Evolutionary conservation across 2,797 vertebrate species (phyloP).

Genomic region (Pangasius krempfi): DNA sequence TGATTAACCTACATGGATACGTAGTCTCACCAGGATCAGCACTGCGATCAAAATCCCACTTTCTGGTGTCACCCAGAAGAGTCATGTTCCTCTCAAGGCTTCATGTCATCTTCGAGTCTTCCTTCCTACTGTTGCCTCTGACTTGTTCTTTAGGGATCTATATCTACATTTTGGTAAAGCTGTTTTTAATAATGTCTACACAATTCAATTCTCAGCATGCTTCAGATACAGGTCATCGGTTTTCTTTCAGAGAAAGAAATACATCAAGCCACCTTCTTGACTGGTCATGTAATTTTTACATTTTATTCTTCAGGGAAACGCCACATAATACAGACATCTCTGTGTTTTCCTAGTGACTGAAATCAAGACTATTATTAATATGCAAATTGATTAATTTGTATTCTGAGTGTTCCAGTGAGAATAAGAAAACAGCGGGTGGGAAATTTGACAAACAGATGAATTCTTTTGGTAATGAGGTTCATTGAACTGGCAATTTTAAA

Average conservation of each 20-base stretch:
- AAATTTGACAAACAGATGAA: slow-evolving; percentile 24
- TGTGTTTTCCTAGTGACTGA: background rate
- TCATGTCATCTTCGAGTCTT: no score
- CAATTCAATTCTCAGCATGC: background rate
- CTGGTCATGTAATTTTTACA: background rate
- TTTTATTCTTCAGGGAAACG: background rate
- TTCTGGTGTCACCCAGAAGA: background rate
- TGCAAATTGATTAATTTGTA: slow-evolving; percentile 40
- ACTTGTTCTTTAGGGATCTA: no score
- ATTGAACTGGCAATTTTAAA: slow-evolving; percentile 28
- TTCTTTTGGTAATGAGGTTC: slow-evolving; percentile 29
- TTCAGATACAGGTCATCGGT: background rate
- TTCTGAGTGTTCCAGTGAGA: slow-evolving; percentile 17
- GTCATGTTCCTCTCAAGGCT: no score
- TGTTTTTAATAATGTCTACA: background rate
- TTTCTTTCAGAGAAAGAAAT: background rate
- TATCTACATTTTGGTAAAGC: background rate
- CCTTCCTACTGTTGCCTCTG: no score
- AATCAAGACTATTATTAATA: slow-evolving; percentile 32
- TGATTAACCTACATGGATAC: background rate
- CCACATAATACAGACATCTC: slow-evolving; percentile 27
- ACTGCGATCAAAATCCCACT: background rate
- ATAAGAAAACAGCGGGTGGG: slow-evolving; percentile 19
- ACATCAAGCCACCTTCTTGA: background rate
- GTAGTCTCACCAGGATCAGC: background rate